phyloP scores from a whole-genome alignment of 2,888 invertebrate genomes.

The Cyaniris semiargus region DNA sequence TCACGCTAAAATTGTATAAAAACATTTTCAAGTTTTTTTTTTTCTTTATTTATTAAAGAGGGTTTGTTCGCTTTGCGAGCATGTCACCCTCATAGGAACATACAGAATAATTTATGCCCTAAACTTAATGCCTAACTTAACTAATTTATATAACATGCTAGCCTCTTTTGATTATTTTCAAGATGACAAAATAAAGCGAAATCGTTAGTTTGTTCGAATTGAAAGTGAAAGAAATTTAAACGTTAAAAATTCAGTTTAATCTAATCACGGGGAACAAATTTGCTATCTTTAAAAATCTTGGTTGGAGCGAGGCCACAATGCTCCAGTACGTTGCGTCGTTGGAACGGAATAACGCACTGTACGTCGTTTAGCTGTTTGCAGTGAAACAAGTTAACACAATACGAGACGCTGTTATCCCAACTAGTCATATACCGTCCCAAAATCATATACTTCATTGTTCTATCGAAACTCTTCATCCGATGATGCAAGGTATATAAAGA shows the following conservation, averaged over 20 bases:
- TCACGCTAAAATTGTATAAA: background rate
- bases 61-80: too few relatives aligned
- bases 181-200: background rate
- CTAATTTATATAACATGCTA: too few relatives aligned
- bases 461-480: background rate
- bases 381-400: background rate
- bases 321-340: background rate
- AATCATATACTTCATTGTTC: background rate
- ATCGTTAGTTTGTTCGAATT: background rate
- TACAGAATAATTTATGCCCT: too few relatives aligned
- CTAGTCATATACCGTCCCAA: background rate
- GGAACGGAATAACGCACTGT: background rate
- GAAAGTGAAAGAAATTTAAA: background rate
- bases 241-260: constrained; percentile 1
- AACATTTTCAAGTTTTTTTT: background rate
- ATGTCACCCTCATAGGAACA: too few relatives aligned
- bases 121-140: too few relatives aligned
- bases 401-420: background rate
- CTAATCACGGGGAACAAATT: background rate
- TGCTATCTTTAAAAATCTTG: constrained; percentile 7
- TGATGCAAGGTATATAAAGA: background rate
- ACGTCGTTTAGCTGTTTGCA: background rate
- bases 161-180: too few relatives aligned
- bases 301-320: background rate
- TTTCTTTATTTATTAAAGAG: too few relatives aligned